A percentile compares a stretch with the other conserved stretches of the same genome.
Evolutionary conservation across 2,888 invertebrate genomes (phyloP).

Genomic region (Spicauda simplicius): DNA sequence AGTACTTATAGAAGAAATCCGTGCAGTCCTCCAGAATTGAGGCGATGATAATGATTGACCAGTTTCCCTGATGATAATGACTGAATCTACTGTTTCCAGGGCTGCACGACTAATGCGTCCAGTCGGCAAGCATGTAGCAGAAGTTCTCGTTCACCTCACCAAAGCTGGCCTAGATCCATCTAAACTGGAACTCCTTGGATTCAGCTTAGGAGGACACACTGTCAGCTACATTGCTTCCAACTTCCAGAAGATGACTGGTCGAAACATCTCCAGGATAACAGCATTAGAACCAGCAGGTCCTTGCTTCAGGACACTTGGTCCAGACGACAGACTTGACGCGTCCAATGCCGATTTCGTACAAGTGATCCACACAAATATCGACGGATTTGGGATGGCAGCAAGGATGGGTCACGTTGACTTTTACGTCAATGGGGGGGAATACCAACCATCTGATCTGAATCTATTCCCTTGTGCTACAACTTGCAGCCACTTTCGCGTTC

Average conservation of each 20-base stretch:
- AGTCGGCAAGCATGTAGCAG: slow-evolving; percentile 74
- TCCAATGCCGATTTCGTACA: slow-evolving; percentile 74
- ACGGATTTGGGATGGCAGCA: slow-evolving; percentile 75
- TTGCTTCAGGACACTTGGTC: slow-evolving; percentile 64
- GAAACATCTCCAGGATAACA: slow-evolving; percentile 69
- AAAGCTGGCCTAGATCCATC: slow-evolving; percentile 64
- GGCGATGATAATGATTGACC: too few relatives aligned
- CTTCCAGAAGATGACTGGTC: slow-evolving; percentile 65
- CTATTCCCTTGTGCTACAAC: slow-evolving; percentile 67
- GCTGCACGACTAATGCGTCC: slow-evolving; percentile 76
- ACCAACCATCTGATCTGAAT: slow-evolving; percentile 68
- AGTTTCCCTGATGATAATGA: neutral
- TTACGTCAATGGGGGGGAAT: slow-evolving; percentile 77
- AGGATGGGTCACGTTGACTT: slow-evolving; percentile 76
- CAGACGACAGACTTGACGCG: slow-evolving; percentile 60
- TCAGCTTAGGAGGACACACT: slow-evolving; percentile 75
- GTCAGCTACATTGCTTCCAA: slow-evolving; percentile 69
- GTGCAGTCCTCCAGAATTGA: too few relatives aligned
- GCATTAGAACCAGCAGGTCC: slow-evolving; percentile 76
- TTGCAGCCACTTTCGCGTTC: slow-evolving; percentile 73
- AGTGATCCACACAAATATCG: slow-evolving; percentile 77
- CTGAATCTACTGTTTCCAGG: slow-evolving; percentile 50
- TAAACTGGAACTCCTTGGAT: slow-evolving; percentile 69
- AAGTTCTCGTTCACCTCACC: slow-evolving; percentile 64
- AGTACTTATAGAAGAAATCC: too few relatives aligned